Base-by-base conservation (phyloP, 2,888 invertebrate species). In the Melieria crassipennis region DNA sequence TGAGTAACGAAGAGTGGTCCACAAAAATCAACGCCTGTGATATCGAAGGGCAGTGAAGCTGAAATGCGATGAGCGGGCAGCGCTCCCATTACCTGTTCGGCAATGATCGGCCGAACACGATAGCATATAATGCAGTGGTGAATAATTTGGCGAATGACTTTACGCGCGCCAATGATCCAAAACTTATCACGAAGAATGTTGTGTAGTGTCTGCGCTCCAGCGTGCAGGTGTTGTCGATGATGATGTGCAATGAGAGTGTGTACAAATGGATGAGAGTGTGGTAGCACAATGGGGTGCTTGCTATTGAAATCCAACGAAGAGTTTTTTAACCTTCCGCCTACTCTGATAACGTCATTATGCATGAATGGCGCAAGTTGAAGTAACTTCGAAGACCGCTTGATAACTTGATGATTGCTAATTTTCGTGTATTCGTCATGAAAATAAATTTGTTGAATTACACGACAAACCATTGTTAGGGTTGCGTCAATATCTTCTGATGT, bases 141-240 rank as follows among this genome's bases (percentile, higher is more conserved):
- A 9, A 70, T 10, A 5, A 67, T 47, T n/a, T 64, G 60, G 30
- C 65, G 66, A 4, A 70, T 65, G 3, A 9, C 43, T 7, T 55
- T 64, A 43, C 65, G 64, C 11, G 62, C 72, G 58, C 61, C 60
- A 9, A 70, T 60, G 6, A 74, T 69, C 70, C 66, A 72, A 60
- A 72, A 72, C 10, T 63, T 70, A n/a, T 74, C 70, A 16, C 72
- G 42, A 13, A 43, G 65, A 61, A 74, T 71, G 13, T 62, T 71
- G 43, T 55, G 55, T 16, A 72, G 46, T 3, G 71, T 73, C 62
- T 69, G 65, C n/a, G 56, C 10, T n/a, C 63, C 68, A 58, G 62
- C 73, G 45, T 72, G 74, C 30, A 67, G 46, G 13, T 73, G 46
- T 10, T 46, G 47, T 16, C 69, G 69, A 69, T 69, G 69, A 61